Conservation (phyloP, 2,113 vertebrate genomes). For the Ploceus nigricollis region DNA sequence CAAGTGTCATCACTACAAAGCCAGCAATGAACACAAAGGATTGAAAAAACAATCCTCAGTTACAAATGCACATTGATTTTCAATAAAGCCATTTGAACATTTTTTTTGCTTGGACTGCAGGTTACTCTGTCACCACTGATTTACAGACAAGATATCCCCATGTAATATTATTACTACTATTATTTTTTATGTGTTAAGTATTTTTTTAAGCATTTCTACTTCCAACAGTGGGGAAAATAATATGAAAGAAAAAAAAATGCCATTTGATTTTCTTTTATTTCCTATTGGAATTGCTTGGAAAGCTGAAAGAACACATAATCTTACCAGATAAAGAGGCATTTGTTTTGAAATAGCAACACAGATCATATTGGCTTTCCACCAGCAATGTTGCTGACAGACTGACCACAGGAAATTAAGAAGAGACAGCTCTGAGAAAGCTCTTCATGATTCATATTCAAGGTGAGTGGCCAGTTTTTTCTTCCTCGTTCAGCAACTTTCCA, state of each 20-base stretch:
- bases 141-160: slow-evolving; percentile 38
- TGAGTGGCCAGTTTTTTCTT: slow-evolving; percentile 39
- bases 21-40: slow-evolving; percentile 9
- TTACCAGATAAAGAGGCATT: slow-evolving; percentile 39
- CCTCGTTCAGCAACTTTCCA: slow-evolving; percentile 11
- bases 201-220: background rate
- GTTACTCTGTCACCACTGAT: slow-evolving; percentile 28
- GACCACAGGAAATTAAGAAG: slow-evolving; percentile 67
- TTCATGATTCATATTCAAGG: slow-evolving; percentile 56
- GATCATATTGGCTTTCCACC: slow-evolving; percentile 49
- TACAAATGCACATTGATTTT: slow-evolving; percentile 70
- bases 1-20: background rate
- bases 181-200: background rate
- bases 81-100: slow-evolving; percentile 66
- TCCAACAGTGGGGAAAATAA: background rate
- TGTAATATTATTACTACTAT: slow-evolving; percentile 5
- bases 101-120: slow-evolving; percentile 43
- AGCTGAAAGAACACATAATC: slow-evolving; percentile 48
- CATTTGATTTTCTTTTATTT: slow-evolving; percentile 33
- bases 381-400: background rate
- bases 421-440: slow-evolving; percentile 44
- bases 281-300: slow-evolving; percentile 35
- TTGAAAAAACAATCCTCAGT: slow-evolving; percentile 45
- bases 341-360: slow-evolving; percentile 57
- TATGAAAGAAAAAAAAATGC: background rate